A percentile compares a stretch with the other conserved stretches of the same genome.
These are phyloP conservation scores for Sigmodon hispidus DNA, from an alignment of 2,113 vertebrate genomes.

Conservation along the genomic window DNA sequence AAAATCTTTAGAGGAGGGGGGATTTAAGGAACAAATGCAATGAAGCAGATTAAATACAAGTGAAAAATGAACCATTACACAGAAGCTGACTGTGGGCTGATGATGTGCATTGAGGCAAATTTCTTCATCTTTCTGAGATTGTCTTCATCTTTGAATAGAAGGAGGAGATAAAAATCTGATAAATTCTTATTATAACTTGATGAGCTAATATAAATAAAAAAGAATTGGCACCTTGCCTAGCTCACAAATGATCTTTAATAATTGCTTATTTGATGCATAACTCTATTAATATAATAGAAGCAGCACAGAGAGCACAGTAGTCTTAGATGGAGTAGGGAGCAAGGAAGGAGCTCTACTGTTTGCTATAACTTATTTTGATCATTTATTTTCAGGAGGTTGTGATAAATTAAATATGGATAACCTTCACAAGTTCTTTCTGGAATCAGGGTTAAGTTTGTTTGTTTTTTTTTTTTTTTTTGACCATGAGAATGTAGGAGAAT, in stretches of 20 bases:
- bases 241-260: constrained; percentile 54
- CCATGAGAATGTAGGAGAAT: neutral
- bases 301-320: neutral
- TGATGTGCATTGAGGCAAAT: neutral
- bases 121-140: constrained; percentile 14
- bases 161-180: constrained; percentile 22
- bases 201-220: constrained; percentile 55
- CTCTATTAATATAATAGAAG: constrained; percentile 42
- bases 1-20: neutral
- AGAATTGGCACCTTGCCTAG: constrained; percentile 41
- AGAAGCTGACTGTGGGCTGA: neutral
- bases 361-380: neutral
- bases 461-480: no score
- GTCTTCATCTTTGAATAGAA: constrained; percentile 46
- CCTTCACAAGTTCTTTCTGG: neutral
- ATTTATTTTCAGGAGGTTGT: neutral
- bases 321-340: neutral
- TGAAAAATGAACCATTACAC: neutral
- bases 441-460: neutral
- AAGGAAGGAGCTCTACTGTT: neutral
- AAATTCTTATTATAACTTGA: constrained; percentile 58
- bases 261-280: constrained; percentile 48
- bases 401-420: neutral
- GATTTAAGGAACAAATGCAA: neutral
- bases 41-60: neutral